These are phyloP conservation scores for Porites lutea DNA, from an alignment of 64 coral and sea anemone species.

Conservation along the genomic window DNA sequence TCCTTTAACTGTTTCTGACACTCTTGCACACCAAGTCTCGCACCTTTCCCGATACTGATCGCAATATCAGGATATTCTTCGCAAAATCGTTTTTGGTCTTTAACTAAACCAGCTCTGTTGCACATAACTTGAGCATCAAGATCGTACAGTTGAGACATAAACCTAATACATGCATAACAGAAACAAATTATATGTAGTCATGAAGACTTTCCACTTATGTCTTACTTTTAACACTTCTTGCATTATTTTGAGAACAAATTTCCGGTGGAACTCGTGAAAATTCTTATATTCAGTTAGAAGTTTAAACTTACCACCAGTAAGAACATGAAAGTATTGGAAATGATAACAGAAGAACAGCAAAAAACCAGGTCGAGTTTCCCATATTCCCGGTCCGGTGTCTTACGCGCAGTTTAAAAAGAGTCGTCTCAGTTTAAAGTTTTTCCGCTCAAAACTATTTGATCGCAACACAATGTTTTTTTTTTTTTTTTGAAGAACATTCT, in stretches of 20 bases:
- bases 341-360: background rate
- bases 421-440: no score
- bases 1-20: slow-evolving; percentile 87
- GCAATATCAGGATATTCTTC: slow-evolving; percentile 91
- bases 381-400: background rate
- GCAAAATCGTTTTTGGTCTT: slow-evolving; percentile 73
- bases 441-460: background rate
- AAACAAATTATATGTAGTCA: background rate
- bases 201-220: background rate
- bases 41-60: slow-evolving; percentile 92
- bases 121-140: slow-evolving; percentile 86
- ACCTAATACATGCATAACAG: slow-evolving; percentile 55
- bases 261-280: no score
- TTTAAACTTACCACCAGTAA: slow-evolving; percentile 19
- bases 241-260: background rate
- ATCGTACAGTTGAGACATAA: slow-evolving; percentile 85
- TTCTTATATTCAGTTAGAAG: no score
- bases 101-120: slow-evolving; percentile 59
- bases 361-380: background rate
- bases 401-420: no score
- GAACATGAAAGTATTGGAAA: background rate
- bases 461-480: no score
- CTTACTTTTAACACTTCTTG: no score
- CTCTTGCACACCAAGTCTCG: slow-evolving; percentile 76
- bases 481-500: no score